These are phyloP conservation scores for Chrysina gloriosa DNA, from an alignment of 2,888 invertebrate genomes.

Conservation along the genomic window DNA sequence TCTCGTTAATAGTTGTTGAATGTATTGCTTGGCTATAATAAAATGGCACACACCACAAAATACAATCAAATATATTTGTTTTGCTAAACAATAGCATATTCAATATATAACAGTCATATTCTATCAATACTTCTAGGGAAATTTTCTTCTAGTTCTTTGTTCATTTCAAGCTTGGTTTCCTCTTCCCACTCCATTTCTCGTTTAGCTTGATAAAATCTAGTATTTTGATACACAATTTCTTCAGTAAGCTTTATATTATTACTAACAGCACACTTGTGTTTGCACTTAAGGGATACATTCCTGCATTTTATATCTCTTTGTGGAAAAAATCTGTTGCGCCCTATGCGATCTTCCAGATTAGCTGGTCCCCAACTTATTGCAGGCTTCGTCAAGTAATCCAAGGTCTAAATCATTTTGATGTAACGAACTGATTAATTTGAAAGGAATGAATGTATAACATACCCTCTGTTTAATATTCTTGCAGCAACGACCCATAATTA, in stretches of 20 bases:
- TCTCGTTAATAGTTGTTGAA: too few relatives aligned
- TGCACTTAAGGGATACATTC: neutral
- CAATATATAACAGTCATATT: neutral
- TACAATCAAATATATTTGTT: too few relatives aligned
- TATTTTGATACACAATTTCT: neutral
- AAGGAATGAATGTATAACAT: neutral
- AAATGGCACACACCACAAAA: too few relatives aligned
- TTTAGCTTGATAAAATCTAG: neutral
- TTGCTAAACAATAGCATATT: neutral
- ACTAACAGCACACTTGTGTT: neutral
- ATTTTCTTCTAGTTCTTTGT: neutral
- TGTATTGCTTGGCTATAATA: too few relatives aligned
- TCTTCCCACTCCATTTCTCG: neutral
- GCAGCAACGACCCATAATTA: slow-evolving; percentile 8
- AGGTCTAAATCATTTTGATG: neutral
- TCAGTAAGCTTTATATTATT: neutral
- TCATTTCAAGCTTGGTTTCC: neutral
- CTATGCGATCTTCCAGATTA: neutral
- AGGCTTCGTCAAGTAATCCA: neutral
- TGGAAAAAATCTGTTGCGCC: neutral
- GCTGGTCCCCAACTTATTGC: slow-evolving; percentile 19
- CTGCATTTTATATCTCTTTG: slow-evolving; percentile 14
- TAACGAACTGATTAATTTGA: neutral
- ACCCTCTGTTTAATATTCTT: slow-evolving; percentile 19
- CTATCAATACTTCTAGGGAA: neutral